phyloP scores from a whole-genome alignment of 2,888 invertebrate genomes.

The Conchocele bisecta region DNA sequence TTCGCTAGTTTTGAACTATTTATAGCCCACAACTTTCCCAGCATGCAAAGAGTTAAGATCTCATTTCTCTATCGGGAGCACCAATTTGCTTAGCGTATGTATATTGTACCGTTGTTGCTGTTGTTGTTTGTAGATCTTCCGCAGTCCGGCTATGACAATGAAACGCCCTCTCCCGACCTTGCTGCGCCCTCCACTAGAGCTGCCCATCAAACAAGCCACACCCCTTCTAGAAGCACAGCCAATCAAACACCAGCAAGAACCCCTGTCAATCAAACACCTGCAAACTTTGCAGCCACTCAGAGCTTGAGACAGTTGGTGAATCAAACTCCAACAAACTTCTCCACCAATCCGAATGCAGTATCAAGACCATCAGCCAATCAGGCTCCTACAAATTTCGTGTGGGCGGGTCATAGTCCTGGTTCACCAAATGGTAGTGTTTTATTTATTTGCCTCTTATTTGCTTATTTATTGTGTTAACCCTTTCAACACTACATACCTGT shows the following conservation, averaged over 20 bases:
- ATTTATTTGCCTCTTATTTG: too few species aligned
- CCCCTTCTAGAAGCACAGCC: not conserved
- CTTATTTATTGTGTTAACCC: too few species aligned
- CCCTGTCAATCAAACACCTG: constrained; percentile 44
- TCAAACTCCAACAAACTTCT: too few species aligned
- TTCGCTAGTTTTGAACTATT: too few species aligned
- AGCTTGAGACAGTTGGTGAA: too few species aligned
- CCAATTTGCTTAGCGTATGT: not conserved
- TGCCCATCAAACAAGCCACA: not conserved
- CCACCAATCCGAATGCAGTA: too few species aligned
- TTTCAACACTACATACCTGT: too few species aligned
- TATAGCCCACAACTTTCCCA: too few species aligned
- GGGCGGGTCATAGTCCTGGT: constrained; percentile 32
- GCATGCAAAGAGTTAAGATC: too few species aligned
- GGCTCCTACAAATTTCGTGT: constrained; percentile 50
- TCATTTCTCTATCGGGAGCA: too few species aligned
- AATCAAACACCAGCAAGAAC: constrained; percentile 4
- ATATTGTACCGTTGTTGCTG: constrained; percentile 16
- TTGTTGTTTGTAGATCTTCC: constrained; percentile 51
- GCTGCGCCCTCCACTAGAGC: not conserved
- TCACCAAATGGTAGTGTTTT: constrained; percentile 49
- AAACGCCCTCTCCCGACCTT: constrained; percentile 37
- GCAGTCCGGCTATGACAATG: constrained; percentile 53
- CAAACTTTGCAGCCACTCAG: too few species aligned
- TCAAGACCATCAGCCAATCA: constrained; percentile 24